Conservation (phyloP, 2,888 invertebrate genomes). For the Acleris literana region DNA sequence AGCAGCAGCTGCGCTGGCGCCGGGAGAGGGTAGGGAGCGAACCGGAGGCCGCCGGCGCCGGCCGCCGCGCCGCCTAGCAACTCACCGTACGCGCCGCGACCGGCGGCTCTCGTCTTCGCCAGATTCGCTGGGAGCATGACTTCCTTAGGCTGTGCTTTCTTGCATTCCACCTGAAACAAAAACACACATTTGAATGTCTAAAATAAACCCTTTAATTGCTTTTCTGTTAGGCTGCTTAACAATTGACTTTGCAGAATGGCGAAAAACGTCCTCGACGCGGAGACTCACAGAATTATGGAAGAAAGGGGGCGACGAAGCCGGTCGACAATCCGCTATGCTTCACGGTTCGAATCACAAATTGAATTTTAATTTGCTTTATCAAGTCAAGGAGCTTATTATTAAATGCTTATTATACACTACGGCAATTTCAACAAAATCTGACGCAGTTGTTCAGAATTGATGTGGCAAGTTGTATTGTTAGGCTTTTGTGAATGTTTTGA, state of each 20-base stretch:
- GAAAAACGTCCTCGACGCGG: conserved; percentile 62
- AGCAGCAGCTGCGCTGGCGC: conserved; percentile 77
- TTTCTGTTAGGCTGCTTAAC: conserved; percentile 38
- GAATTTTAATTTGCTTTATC: conserved; percentile 80
- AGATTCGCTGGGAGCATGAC: conserved; percentile 99
- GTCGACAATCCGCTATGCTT: conserved; percentile 78
- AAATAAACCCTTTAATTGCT: conserved; percentile 43
- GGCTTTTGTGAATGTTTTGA: conserved; percentile 38
- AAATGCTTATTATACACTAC: conserved; percentile 73
- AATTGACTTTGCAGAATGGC: conserved; percentile 56
- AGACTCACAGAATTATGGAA: conserved; percentile 73
- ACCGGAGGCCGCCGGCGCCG: conserved; percentile 84
- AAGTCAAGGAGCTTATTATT: conserved; percentile 79
- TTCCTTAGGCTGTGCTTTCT: conserved; percentile 99
- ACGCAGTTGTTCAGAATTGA: conserved; percentile 61
- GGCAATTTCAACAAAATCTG: conserved; percentile 65
- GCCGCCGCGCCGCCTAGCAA: conserved; percentile 91
- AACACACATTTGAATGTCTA: conserved; percentile 42
- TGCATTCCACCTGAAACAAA: conserved; percentile 97
- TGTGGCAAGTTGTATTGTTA: conserved; percentile 48
- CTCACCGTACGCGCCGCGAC: conserved; percentile 99
- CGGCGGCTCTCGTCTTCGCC: conserved; percentile 97
- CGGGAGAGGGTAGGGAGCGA: conserved; percentile 85
- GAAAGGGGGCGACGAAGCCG: conserved; percentile 75
- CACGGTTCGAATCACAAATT: conserved; percentile 78